Conservation (phyloP, 2,113 vertebrate genomes). For the Stigmatopora argus region DNA sequence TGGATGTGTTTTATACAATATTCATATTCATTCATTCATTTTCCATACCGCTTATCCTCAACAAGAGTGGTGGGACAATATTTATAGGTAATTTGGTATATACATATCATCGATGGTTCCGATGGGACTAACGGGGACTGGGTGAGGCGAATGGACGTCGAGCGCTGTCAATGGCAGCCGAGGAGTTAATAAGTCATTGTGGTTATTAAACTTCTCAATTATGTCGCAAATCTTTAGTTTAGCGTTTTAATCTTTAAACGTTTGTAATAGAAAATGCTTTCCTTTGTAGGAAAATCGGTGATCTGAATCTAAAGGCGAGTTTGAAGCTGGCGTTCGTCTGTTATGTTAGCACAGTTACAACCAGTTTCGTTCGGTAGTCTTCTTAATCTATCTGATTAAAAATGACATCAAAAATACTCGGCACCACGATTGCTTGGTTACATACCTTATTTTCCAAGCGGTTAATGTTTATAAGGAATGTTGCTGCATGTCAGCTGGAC, state of each 20-base stretch:
- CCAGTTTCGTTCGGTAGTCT: conserved; percentile 41
- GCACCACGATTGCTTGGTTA: background rate
- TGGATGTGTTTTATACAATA: no score
- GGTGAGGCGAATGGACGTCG: no score
- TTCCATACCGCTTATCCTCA: no score
- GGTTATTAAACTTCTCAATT: no score
- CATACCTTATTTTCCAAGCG: conserved; percentile 27
- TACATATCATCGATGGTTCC: no score
- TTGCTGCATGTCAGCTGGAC: conserved; percentile 15
- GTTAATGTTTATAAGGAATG: conserved; percentile 8
- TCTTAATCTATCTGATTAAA: background rate
- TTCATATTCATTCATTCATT: no score
- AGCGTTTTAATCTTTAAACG: background rate
- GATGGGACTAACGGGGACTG: no score
- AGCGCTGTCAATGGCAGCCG: no score
- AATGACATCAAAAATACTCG: background rate
- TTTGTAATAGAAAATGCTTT: background rate
- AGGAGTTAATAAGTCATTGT: no score
- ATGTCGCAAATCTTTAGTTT: background rate
- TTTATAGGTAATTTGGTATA: no score
- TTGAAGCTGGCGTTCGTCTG: background rate
- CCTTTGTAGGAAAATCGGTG: background rate
- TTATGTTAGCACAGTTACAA: conserved; percentile 47
- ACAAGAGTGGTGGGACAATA: no score
- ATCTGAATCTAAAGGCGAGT: background rate